A percentile compares a stretch with the other conserved stretches of the same genome.
Conservation (phyloP, 1,140 invertebrate genomes). For the Phortica variegata region DNA sequence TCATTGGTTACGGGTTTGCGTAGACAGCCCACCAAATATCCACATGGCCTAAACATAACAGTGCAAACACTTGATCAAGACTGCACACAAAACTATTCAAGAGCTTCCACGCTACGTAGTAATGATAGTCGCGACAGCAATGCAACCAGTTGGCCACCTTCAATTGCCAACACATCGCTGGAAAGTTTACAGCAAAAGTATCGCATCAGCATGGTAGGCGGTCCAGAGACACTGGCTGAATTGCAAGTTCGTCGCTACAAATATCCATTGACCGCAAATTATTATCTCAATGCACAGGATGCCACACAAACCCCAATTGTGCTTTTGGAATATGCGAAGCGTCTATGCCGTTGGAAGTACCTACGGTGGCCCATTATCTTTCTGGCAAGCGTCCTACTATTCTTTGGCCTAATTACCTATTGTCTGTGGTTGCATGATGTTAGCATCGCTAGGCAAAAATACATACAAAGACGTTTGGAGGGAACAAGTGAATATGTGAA, state of each 20-base stretch:
- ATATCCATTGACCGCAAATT: constrained; percentile 47
- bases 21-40: constrained; percentile 48
- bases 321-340: constrained; percentile 34
- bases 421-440: constrained; percentile 51
- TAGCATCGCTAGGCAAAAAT: constrained; percentile 39
- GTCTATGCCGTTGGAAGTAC: constrained; percentile 47
- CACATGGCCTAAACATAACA: constrained; percentile 45
- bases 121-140: constrained; percentile 15
- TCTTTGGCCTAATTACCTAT: constrained; percentile 51
- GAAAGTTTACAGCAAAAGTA: constrained; percentile 42
- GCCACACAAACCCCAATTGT: constrained; percentile 26
- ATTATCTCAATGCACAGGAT: constrained; percentile 33
- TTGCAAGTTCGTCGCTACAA: constrained; percentile 50
- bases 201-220: constrained; percentile 40
- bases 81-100: constrained; percentile 31
- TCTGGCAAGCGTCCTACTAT: constrained; percentile 43
- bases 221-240: constrained; percentile 44
- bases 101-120: constrained; percentile 31
- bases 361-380: constrained; percentile 52
- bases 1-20: constrained; percentile 22
- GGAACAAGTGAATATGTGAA: constrained; percentile 18
- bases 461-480: constrained; percentile 40
- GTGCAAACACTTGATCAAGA: constrained; percentile 38
- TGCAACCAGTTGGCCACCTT: constrained; percentile 40
- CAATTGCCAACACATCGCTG: too few species aligned